These are phyloP conservation scores for Lampropteryx suffumata DNA, from an alignment of 2,888 invertebrate species.

Conservation along the genomic window DNA sequence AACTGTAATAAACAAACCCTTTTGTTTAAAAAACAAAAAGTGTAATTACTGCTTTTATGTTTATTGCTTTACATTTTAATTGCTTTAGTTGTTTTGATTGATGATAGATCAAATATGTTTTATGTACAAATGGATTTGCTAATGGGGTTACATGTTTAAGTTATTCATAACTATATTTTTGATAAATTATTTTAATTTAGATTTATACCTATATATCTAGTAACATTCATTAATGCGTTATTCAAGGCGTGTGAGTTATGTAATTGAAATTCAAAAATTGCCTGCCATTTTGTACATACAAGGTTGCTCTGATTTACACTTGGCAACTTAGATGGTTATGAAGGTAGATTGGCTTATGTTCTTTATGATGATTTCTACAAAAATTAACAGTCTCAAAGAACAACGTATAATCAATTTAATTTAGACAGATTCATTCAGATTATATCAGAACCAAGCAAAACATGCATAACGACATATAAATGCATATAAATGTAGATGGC, in stretches of 20 bases:
- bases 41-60: slow-evolving; percentile 14
- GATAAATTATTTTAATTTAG: not conserved
- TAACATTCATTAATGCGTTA: slow-evolving; percentile 8
- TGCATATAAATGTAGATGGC: no score
- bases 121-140: not conserved
- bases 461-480: no score
- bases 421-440: slow-evolving; percentile 2
- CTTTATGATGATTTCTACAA: not conserved
- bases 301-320: slow-evolving; percentile 13
- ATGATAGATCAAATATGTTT: slow-evolving; percentile 8
- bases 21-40: slow-evolving; percentile 23
- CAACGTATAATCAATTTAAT: slow-evolving; percentile 4
- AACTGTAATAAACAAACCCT: slow-evolving; percentile 27
- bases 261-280: slow-evolving; percentile 4
- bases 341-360: not conserved
- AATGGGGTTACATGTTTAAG: slow-evolving; percentile 2
- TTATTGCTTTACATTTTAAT: slow-evolving; percentile 5
- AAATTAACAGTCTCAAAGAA: not conserved
- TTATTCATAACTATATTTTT: not conserved
- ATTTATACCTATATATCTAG: not conserved
- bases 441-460: slow-evolving; percentile 20
- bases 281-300: slow-evolving; percentile 2
- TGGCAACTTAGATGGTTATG: not conserved
- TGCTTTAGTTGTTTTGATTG: slow-evolving; percentile 18
- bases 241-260: slow-evolving; percentile 13